These are phyloP conservation scores for Sorex araneus DNA, from an alignment of 2,113 vertebrate genomes.

Conservation along the genomic window DNA sequence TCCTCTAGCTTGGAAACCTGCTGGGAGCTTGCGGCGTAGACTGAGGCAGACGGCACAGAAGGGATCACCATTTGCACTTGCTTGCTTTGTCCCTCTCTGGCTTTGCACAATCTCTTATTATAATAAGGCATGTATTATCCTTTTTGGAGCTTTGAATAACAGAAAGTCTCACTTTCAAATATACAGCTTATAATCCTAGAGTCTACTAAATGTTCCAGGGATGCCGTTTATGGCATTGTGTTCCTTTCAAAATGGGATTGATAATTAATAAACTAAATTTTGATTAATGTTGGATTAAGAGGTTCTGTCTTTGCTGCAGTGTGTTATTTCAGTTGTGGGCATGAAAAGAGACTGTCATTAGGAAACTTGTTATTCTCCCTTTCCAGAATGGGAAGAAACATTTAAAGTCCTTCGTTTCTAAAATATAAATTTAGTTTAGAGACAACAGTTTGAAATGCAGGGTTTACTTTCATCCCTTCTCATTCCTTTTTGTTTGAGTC, in stretches of 20 bases:
- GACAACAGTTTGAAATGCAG: background rate
- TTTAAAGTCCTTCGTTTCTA: background rate
- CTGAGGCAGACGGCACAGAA: slow-evolving; percentile 72
- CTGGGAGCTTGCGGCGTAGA: slow-evolving; percentile 21
- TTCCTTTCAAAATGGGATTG: slow-evolving; percentile 67
- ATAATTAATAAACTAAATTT: slow-evolving; percentile 80
- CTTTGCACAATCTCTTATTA: slow-evolving; percentile 78
- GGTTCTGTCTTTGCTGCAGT: slow-evolving; percentile 66
- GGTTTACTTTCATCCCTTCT: background rate
- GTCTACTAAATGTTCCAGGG: slow-evolving; percentile 61
- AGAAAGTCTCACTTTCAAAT: slow-evolving; percentile 74
- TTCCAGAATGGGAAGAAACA: slow-evolving; percentile 42
- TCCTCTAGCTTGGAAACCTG: slow-evolving; percentile 20
- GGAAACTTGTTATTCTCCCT: slow-evolving; percentile 61
- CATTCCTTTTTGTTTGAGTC: slow-evolving; percentile 35
- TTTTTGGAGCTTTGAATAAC: slow-evolving; percentile 73
- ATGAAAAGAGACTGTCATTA: slow-evolving; percentile 53
- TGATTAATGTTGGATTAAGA: slow-evolving; percentile 80
- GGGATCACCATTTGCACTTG: slow-evolving; percentile 70
- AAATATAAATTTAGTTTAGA: background rate
- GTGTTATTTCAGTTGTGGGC: slow-evolving; percentile 50
- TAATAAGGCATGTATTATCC: slow-evolving; percentile 77
- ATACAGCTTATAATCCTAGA: slow-evolving; percentile 63
- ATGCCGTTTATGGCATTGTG: slow-evolving; percentile 48
- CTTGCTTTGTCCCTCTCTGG: slow-evolving; percentile 75